These are phyloP conservation scores for Myotis davidii DNA, from an alignment of 2,113 vertebrate genomes.

Conservation along the genomic window DNA sequence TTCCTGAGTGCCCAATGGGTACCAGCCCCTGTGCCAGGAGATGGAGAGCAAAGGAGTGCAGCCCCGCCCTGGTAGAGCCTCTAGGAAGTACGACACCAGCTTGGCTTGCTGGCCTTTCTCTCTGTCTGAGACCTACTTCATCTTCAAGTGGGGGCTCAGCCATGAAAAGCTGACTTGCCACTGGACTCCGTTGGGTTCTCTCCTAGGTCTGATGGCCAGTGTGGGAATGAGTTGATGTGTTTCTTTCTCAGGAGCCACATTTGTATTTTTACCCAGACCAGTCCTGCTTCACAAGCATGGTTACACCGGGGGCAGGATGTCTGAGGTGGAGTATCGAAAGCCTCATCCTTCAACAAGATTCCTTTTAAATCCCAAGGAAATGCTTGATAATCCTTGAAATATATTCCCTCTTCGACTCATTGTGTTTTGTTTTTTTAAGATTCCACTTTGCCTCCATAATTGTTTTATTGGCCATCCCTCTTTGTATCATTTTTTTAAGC, in stretches of 20 bases:
- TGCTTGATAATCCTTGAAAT: not conserved
- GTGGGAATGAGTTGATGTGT: not conserved
- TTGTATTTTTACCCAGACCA: not conserved
- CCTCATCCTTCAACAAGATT: not conserved
- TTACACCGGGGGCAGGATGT: not conserved
- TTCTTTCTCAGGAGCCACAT: not conserved
- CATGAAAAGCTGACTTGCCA: not conserved
- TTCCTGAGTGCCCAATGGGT: not conserved
- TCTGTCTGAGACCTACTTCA: not conserved
- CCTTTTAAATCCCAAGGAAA: not conserved
- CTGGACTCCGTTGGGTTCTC: not conserved
- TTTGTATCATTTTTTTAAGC: constrained; percentile 14
- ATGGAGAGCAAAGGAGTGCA: not conserved
- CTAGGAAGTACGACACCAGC: not conserved
- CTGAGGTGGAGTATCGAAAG: not conserved
- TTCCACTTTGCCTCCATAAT: not conserved
- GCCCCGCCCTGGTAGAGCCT: not conserved
- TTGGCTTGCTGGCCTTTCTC: not conserved
- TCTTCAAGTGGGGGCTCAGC: not conserved
- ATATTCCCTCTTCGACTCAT: not conserved
- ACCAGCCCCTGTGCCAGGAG: not conserved
- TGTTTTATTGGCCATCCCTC: not conserved
- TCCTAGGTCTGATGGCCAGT: not conserved
- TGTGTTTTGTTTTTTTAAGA: not conserved
- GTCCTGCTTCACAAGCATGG: not conserved